Base-by-base conservation (phyloP, 2,797 vertebrate genomes). In the Sebastes kiyomatsui region DNA sequence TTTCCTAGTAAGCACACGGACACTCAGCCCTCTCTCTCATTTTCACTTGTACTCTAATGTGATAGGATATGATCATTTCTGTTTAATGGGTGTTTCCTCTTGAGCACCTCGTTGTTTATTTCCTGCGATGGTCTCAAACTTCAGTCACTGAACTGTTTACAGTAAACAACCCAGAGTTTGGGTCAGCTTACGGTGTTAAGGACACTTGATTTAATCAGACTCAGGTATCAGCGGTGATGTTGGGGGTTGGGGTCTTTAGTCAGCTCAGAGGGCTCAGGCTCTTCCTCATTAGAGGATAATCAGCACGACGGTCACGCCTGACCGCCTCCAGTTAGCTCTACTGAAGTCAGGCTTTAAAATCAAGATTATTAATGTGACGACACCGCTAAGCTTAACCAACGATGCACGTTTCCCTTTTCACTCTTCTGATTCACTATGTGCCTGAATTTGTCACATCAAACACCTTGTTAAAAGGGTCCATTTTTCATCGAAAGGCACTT, bases 121-220 rank as follows among this genome's bases (percentile, higher is more conserved):
- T 84, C 33, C 73, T 67, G 66, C 59, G 75, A 71, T 67, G 20
- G 70, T 76, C 73, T 71, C 27, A 56, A 71, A 71, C 65, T 59
- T 25, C 2, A 35, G 30, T 54, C 78, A 33, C 23, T 69, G n/a
- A 75, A 62, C 49, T n/a, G 49, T 73, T 77, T 33, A 66, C 68
- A 75, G 78, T 56, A 85, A 86, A 87, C 71, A 77, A 62, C 6
- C 46, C 46, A 58, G 35, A 27, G 54, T 69, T 33, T 33, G 70
- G 56, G 46, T 70, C 11, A 3, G 27, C 70, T 65, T 62, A 62
- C 55, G 58, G 67, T 25, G 56, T 66, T 55, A 20, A 52, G 76
- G 72, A 78, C 66, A 38, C 67, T 49, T 80, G 49, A 85, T 77
- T 73, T 64, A 60, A 84, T 89, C 75, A 84, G 67, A 58, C 54